Evolutionary conservation across 2,113 vertebrate genomes (phyloP).

Genomic region (Origma solitaria): DNA sequence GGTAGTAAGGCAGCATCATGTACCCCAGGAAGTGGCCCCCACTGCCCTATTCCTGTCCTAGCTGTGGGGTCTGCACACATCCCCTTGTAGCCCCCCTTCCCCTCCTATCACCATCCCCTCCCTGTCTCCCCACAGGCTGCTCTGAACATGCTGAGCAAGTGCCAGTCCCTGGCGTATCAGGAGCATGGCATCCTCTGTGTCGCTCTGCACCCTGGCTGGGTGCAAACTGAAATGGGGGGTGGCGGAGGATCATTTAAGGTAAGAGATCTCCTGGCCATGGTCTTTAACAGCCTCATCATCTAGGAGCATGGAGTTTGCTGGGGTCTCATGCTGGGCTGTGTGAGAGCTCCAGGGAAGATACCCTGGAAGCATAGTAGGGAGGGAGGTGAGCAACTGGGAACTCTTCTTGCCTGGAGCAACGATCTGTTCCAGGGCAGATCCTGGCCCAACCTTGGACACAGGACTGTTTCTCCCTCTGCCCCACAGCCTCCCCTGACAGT

Average conservation of each 20-base stretch:
- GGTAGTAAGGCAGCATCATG: not conserved
- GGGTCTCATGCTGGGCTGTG: not conserved
- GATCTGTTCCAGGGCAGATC: not conserved
- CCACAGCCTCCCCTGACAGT: not conserved
- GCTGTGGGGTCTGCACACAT: not conserved
- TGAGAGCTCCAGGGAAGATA: not conserved
- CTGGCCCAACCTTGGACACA: not conserved
- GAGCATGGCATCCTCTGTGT: not conserved
- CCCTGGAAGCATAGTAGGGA: not conserved
- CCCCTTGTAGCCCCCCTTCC: not conserved
- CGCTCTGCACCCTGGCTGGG: slow-evolving; percentile 2
- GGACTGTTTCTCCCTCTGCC: not conserved
- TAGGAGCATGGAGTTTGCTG: not conserved
- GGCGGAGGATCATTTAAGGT: rapidly evolving
- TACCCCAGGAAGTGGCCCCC: not conserved
- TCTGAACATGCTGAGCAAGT: slow-evolving; percentile 29
- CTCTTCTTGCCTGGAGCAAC: not conserved
- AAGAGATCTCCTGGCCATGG: not conserved
- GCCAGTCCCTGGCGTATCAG: not conserved
- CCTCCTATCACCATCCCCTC: not conserved
- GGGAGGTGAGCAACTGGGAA: not conserved
- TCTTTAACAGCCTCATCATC: not conserved
- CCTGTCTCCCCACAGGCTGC: not conserved
- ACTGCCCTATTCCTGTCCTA: not conserved
- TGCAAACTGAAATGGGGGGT: not conserved